Conservation (phyloP, 1,140 invertebrate species). For the Wasmannia auropunctata region DNA sequence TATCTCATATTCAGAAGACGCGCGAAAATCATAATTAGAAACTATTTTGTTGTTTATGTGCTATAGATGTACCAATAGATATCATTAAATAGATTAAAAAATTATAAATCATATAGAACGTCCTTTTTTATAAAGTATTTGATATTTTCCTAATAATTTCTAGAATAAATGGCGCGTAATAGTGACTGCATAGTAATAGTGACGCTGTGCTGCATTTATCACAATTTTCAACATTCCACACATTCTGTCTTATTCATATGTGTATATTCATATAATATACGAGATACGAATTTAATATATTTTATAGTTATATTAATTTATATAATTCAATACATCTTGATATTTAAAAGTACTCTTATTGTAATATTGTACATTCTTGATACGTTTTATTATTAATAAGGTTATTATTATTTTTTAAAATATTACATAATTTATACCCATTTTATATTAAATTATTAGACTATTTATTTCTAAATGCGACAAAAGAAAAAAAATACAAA, state of each 20-base stretch:
- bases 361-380: not conserved
- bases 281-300: not conserved
- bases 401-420: not conserved
- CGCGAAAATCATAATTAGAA: not conserved
- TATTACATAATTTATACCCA: not conserved
- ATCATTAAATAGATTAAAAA: not conserved
- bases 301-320: slow-evolving; percentile 21
- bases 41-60: not conserved
- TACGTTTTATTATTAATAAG: not conserved
- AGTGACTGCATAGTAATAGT: too few species aligned
- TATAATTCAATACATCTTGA: not conserved
- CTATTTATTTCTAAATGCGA: not conserved
- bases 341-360: not conserved
- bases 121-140: not conserved
- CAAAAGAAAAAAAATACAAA: not conserved
- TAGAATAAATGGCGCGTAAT: slow-evolving; percentile 28
- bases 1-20: not conserved
- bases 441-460: not conserved
- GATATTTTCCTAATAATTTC: not conserved
- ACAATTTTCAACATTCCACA: not conserved
- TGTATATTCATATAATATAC: not conserved
- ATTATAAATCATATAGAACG: not conserved
- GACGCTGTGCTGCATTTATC: slow-evolving; percentile 74
- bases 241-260: not conserved
- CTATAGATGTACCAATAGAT: not conserved